Percentiles rank a stretch among this genome's conserved stretches.
Evolutionary conservation across 2,797 vertebrate species (phyloP).

Genomic region (Acanthopagrus latus): DNA sequence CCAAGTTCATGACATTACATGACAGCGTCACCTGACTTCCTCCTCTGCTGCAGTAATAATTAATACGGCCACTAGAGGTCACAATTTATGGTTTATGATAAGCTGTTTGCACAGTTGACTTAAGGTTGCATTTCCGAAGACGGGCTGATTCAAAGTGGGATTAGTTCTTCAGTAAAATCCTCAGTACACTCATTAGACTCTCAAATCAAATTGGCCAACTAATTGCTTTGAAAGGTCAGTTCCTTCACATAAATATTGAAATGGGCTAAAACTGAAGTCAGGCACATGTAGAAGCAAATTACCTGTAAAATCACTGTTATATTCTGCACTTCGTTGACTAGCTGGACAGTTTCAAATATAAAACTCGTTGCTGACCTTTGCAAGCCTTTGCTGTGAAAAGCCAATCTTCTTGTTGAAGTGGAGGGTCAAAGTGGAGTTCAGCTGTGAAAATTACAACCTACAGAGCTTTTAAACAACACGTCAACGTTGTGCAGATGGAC

Average conservation of each 20-base stretch:
- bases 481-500: not conserved
- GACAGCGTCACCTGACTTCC: too few relatives aligned
- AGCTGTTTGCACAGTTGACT: too few relatives aligned
- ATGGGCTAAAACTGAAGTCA: not conserved
- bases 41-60: too few relatives aligned
- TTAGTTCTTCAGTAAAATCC: not conserved
- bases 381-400: not conserved
- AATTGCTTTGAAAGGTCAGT: not conserved
- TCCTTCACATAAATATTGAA: not conserved
- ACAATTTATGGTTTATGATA: too few relatives aligned
- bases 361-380: not conserved
- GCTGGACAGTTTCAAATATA: not conserved
- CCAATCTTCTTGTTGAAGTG: not conserved
- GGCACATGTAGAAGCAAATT: not conserved
- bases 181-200: not conserved
- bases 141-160: too few relatives aligned
- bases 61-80: too few relatives aligned
- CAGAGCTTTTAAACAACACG: not conserved
- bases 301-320: not conserved
- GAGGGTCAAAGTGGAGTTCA: not conserved
- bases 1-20: too few relatives aligned
- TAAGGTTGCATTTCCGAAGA: too few relatives aligned
- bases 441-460: constrained; percentile 6
- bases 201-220: not conserved
- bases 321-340: not conserved